A percentile compares a stretch with the other conserved stretches of the same genome.
These are phyloP conservation scores for Syngnathus typhle DNA, from an alignment of 2,113 vertebrate species.

Conservation along the genomic window DNA sequence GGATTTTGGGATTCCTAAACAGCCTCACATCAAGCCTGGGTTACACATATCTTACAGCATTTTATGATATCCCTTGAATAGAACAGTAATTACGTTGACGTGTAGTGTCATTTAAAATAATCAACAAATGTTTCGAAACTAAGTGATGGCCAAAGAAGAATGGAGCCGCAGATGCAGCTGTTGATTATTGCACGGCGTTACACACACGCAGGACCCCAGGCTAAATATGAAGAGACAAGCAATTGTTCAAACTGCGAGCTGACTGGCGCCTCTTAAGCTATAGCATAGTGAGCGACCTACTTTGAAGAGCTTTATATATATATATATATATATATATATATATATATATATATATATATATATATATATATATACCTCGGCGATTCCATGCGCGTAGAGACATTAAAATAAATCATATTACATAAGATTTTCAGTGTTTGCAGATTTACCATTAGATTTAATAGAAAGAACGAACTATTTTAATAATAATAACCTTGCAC, in stretches of 20 bases:
- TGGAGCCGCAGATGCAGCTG: constrained; percentile 48
- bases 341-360: too few species aligned
- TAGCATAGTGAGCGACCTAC: constrained; percentile 5
- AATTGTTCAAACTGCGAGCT: constrained; percentile 86
- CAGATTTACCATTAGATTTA: not conserved
- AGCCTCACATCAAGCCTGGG: not conserved
- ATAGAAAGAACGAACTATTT: not conserved
- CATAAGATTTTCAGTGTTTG: not conserved
- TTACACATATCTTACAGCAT: not conserved
- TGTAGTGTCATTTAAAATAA: not conserved
- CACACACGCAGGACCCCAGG: constrained; percentile 68
- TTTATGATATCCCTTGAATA: not conserved
- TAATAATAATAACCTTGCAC: not conserved
- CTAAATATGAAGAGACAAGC: constrained; percentile 89
- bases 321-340: too few species aligned
- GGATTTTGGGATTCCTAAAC: too few species aligned
- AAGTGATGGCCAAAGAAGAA: constrained; percentile 32
- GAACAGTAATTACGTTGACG: too few species aligned
- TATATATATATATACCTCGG: not conserved
- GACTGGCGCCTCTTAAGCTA: constrained; percentile 76
- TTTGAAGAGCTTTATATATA: constrained; percentile 32
- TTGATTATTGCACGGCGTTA: constrained; percentile 49
- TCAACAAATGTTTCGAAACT: constrained; percentile 14
- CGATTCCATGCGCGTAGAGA: not conserved
- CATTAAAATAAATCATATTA: not conserved